These are phyloP conservation scores for Pararge aegeria DNA, from an alignment of 1,140 invertebrate species.

Conservation along the genomic window DNA sequence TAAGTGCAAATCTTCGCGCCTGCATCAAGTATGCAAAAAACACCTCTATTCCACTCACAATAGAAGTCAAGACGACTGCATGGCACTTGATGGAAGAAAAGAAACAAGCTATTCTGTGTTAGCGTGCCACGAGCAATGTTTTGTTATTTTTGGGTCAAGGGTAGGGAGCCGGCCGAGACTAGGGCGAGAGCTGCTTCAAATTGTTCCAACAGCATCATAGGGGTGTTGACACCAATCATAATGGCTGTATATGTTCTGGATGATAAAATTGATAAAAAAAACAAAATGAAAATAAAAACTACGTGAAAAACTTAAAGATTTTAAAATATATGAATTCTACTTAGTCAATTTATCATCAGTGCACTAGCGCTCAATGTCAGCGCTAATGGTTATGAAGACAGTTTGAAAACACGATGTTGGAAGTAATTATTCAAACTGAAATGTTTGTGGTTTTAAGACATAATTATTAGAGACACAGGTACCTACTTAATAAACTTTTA, in stretches of 20 bases:
- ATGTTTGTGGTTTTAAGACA: no score
- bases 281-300: background rate
- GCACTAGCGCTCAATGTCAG: slow-evolving; percentile 10
- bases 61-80: slow-evolving; percentile 13
- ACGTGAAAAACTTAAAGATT: no score
- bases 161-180: slow-evolving; percentile 40
- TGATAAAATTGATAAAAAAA: no score
- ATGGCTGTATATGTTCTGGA: no score
- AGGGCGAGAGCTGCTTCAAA: slow-evolving; percentile 27
- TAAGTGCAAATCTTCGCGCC: slow-evolving; percentile 15
- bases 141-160: slow-evolving; percentile 73
- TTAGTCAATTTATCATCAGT: slow-evolving; percentile 5
- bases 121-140: slow-evolving; percentile 62
- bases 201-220: no score
- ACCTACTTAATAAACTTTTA: no score
- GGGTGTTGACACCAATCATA: no score
- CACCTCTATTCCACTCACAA: slow-evolving; percentile 24
- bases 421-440: no score
- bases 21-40: slow-evolving; percentile 27
- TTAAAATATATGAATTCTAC: no score
- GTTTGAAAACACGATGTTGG: slow-evolving; percentile 16
- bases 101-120: slow-evolving; percentile 24
- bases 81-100: slow-evolving; percentile 15
- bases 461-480: no score
- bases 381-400: background rate